phyloP scores from a whole-genome alignment of 1,140 invertebrate species.

The honey bee (Apis mellifera) region Amel_HAv3.1 CM009939.2:4137001-4137500 shows the following conservation, averaged over 20 bases:
- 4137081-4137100: conserved; percentile 23
- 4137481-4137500: conserved; percentile 4
- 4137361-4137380: conserved; percentile 22
- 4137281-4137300: conserved; percentile 38
- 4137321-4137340: conserved; percentile 34
- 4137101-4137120: background rate
- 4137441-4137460: background rate
- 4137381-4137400: conserved; percentile 13
- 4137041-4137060: conserved; percentile 48
- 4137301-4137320: conserved; percentile 31
- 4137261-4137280: conserved; percentile 20
- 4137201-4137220: background rate
- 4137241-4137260: conserved; percentile 3
- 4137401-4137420: background rate
- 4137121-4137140: background rate
- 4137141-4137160: conserved; percentile 1
- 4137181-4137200: background rate
- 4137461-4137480: background rate
- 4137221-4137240: background rate
- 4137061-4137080: conserved; percentile 12
- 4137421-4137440: background rate
- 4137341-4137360: conserved; percentile 28
- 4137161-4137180: background rate
- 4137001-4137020: conserved; percentile 34
- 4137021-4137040: conserved; percentile 34